These are phyloP conservation scores for Myotis findleyi DNA, from an alignment of 2,797 vertebrate genomes.

Conservation along the genomic window DNA sequence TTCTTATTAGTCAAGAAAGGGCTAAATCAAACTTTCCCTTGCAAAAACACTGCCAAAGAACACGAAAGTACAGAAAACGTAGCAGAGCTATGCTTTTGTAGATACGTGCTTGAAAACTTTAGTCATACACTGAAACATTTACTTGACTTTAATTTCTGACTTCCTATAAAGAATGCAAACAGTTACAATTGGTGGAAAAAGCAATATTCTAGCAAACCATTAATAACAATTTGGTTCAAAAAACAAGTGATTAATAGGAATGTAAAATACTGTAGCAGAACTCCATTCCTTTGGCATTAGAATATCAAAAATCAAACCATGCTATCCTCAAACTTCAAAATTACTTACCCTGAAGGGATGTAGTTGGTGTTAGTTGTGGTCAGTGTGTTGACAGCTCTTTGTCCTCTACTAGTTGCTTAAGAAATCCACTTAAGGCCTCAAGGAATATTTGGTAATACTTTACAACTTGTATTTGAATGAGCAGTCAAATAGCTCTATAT, in stretches of 20 bases:
- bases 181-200: conserved; percentile 1
- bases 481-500: not conserved
- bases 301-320: conserved; percentile 46
- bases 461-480: not conserved
- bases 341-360: conserved; percentile 24
- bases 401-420: not conserved
- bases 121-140: not conserved
- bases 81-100: not conserved
- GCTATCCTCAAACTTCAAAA: not conserved
- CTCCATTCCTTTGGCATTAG: not conserved
- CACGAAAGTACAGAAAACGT: not conserved
- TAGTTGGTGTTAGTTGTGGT: not conserved
- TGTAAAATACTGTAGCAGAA: not conserved
- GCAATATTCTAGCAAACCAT: not conserved
- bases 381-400: not conserved
- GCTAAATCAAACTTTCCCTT: not conserved
- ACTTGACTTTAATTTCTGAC: conserved; percentile 24
- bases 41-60: conserved; percentile 43
- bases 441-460: conserved; percentile 4
- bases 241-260: not conserved
- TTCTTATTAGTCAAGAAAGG: not conserved
- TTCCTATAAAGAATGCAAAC: not conserved
- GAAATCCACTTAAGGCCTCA: not conserved
- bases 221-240: conserved; percentile 37
- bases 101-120: not conserved